Evolutionary conservation across 2,888 invertebrate genomes (phyloP).

Genomic region (Rhamphomyia laevipes): DNA sequence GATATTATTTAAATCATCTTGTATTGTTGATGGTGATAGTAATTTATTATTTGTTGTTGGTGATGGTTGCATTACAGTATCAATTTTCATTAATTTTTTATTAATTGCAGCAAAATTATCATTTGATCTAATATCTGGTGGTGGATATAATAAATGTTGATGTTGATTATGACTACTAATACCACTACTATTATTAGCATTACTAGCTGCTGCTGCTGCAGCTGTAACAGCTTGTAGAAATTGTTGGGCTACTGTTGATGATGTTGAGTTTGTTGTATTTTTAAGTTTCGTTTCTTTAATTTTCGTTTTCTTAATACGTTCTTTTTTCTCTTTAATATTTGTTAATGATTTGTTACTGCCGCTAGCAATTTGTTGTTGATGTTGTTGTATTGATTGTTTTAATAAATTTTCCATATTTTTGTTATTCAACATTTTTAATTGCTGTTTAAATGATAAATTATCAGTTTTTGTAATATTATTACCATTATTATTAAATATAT

Average conservation of each 20-base stretch:
- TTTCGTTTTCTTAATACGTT: constrained; percentile 5
- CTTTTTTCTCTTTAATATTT: constrained; percentile 6
- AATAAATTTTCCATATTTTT: too few relatives aligned
- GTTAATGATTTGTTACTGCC: background rate
- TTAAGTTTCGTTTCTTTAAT: background rate
- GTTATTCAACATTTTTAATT: background rate
- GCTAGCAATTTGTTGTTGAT: background rate
- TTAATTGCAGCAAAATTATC: constrained; percentile 25
- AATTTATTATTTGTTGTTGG: constrained; percentile 19
- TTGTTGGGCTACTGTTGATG: constrained; percentile 9
- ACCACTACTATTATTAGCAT: constrained; percentile 10
- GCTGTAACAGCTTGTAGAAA: constrained; percentile 5
- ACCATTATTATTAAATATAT: background rate
- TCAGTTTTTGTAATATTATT: background rate
- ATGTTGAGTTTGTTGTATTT: too few relatives aligned
- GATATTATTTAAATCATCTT: background rate
- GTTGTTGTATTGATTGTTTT: background rate
- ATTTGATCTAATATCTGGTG: constrained; percentile 7
- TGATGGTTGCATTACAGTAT: constrained; percentile 21
- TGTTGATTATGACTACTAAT: background rate
- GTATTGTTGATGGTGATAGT: constrained; percentile 5
- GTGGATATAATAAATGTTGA: background rate
- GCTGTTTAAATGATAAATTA: background rate
- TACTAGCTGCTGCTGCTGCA: constrained; percentile 3
- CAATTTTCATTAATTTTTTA: constrained; percentile 40